These are phyloP conservation scores for Dolichallabes microphthalmus DNA, from an alignment of 2,113 vertebrate species.

Conservation along the genomic window DNA sequence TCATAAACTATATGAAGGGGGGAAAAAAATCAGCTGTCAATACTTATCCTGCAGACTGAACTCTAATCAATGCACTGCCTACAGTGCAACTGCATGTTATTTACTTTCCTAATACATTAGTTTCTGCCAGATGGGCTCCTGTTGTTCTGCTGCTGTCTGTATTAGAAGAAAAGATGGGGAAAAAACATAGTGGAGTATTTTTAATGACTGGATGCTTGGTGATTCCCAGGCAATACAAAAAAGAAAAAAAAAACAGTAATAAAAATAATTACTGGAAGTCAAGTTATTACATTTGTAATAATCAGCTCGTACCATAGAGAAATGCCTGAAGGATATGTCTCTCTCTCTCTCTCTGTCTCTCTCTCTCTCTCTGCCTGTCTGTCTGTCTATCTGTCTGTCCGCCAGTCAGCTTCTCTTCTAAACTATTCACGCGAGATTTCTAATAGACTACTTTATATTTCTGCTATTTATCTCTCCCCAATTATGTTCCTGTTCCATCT, in stretches of 20 bases:
- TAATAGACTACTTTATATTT: slow-evolving; percentile 4
- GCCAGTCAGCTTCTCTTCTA: neutral
- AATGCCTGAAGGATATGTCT: neutral
- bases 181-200: neutral
- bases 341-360: neutral
- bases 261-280: slow-evolving; percentile 12
- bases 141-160: neutral
- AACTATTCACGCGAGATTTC: neutral
- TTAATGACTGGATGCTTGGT: neutral
- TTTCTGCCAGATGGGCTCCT: slow-evolving; percentile 22
- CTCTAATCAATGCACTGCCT: slow-evolving; percentile 31
- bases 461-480: neutral
- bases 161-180: too few species aligned
- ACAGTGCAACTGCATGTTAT: slow-evolving; percentile 14
- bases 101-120: slow-evolving; percentile 22
- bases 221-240: neutral
- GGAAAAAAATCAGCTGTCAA: neutral
- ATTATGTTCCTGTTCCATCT: slow-evolving; percentile 22
- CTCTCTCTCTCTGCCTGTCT: neutral
- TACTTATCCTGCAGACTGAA: slow-evolving; percentile 18
- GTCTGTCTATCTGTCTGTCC: neutral
- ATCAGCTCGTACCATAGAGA: neutral
- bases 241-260: neutral
- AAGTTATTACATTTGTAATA: slow-evolving; percentile 25
- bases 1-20: neutral